Conservation (phyloP, 92 coral and sea anemone genomes). For the Heteractis magnifica region DNA sequence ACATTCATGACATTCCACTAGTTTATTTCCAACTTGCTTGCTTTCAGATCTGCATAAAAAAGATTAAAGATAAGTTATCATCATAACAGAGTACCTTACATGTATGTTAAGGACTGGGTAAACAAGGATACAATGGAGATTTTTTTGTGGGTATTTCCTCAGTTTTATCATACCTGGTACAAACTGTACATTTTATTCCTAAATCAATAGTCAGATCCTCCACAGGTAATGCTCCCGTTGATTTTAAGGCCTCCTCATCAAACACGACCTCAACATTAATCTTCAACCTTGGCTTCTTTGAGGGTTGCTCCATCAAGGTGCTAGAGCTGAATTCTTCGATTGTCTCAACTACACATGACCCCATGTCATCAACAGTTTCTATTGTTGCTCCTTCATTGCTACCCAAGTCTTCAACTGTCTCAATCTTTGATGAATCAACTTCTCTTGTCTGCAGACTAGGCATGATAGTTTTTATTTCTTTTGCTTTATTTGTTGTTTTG, state of each 20-base stretch:
- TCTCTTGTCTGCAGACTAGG: constrained; percentile 60
- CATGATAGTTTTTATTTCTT: constrained; percentile 45
- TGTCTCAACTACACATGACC: constrained; percentile 76
- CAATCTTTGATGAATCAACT: constrained; percentile 51
- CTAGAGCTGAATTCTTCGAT: constrained; percentile 84
- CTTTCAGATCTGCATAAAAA: constrained; percentile 59
- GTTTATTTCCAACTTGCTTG: constrained; percentile 76
- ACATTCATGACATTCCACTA: constrained; percentile 97
- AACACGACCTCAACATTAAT: constrained; percentile 63
- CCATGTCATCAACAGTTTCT: constrained; percentile 77
- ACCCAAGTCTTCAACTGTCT: constrained; percentile 31
- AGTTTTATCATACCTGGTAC: constrained; percentile 60
- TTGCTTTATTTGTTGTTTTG: constrained; percentile 24
- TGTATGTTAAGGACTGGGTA: not conserved
- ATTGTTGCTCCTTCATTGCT: constrained; percentile 58
- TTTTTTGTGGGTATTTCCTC: too few species aligned
- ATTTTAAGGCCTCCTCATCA: constrained; percentile 67
- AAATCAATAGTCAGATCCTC: constrained; percentile 80
- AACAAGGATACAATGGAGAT: not conserved
- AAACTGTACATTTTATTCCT: constrained; percentile 75
- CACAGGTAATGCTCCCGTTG: constrained; percentile 64
- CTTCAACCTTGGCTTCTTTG: constrained; percentile 80
- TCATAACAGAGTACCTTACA: not conserved
- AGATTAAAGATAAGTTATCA: not conserved
- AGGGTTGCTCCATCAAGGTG: constrained; percentile 58